Evolutionary conservation across 2,888 invertebrate genomes (phyloP).

Genomic region (Agriopis leucophaearia): DNA sequence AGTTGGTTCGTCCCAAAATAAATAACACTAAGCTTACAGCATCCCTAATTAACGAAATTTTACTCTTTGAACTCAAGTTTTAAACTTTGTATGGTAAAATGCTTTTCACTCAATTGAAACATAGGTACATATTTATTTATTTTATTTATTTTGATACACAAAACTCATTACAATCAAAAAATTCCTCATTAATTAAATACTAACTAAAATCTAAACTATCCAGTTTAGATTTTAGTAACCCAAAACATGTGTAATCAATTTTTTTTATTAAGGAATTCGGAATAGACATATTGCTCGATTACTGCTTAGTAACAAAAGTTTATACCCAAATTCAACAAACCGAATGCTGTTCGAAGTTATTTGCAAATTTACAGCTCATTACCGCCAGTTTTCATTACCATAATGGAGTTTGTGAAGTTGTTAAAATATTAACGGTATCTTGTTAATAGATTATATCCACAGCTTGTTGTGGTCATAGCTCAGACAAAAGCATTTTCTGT

Average conservation of each 20-base stretch:
- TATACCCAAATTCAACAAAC: constrained; percentile 30
- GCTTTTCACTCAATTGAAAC: constrained; percentile 13
- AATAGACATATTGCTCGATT: constrained; percentile 29
- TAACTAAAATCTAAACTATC: no score
- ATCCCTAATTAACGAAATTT: constrained; percentile 24
- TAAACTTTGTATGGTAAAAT: neutral
- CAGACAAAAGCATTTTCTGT: constrained; percentile 4
- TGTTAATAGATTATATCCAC: constrained; percentile 21
- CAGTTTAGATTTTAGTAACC: no score
- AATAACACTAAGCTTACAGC: constrained; percentile 14
- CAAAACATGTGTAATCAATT: no score
- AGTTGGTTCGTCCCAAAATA: neutral
- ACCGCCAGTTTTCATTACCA: constrained; percentile 47
- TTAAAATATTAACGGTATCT: constrained; percentile 13
- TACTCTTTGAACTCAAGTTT: constrained; percentile 16
- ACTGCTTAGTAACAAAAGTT: constrained; percentile 32
- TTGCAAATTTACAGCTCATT: constrained; percentile 54
- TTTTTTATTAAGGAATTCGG: no score
- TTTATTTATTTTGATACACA: no score
- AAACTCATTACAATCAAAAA: no score
- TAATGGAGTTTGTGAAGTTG: constrained; percentile 34
- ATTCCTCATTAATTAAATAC: no score
- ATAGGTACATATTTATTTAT: no score
- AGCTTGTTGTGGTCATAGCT: constrained; percentile 17
- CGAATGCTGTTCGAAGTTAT: constrained; percentile 36